phyloP scores from a whole-genome alignment of 2,888 invertebrate species.

The Chesias legatella region DNA sequence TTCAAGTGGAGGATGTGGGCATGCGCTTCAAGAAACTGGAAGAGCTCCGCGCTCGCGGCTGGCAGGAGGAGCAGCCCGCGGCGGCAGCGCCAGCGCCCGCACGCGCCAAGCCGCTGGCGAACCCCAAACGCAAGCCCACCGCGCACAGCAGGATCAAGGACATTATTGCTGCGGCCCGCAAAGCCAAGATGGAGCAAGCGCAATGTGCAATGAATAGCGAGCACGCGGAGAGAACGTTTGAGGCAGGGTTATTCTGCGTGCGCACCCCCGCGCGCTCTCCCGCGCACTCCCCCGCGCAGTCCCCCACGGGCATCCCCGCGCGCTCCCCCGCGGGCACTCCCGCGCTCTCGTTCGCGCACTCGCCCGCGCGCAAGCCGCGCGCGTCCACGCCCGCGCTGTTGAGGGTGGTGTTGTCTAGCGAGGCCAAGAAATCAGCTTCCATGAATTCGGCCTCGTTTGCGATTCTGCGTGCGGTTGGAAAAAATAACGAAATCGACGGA shows the following conservation, averaged over 20 bases:
- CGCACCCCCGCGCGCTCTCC: slow-evolving; percentile 57
- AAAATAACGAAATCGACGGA: slow-evolving; percentile 50
- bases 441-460: slow-evolving; percentile 60
- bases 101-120: slow-evolving; percentile 15
- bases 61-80: slow-evolving; percentile 70
- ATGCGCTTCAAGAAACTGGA: slow-evolving; percentile 79
- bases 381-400: slow-evolving; percentile 37
- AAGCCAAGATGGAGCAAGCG: slow-evolving; percentile 49
- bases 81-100: not conserved
- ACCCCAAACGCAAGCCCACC: slow-evolving; percentile 14
- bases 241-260: slow-evolving; percentile 70
- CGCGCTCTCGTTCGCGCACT: slow-evolving; percentile 33
- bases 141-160: slow-evolving; percentile 52
- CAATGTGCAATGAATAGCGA: too few relatives aligned
- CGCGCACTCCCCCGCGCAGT: too few relatives aligned
- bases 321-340: slow-evolving; percentile 33
- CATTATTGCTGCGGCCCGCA: slow-evolving; percentile 67
- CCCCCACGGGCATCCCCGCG: too few relatives aligned
- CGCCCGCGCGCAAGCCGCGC: slow-evolving; percentile 23
- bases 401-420: slow-evolving; percentile 61
- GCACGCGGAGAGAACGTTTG: slow-evolving; percentile 60
- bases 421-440: slow-evolving; percentile 59
- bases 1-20: slow-evolving; percentile 82
- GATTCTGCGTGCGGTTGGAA: slow-evolving; percentile 60
- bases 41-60: slow-evolving; percentile 61